Percentiles rank a stretch among this genome's conserved stretches.
Evolutionary conservation across 2,113 vertebrate species (phyloP).

Genomic region (Halcyon senegalensis): DNA sequence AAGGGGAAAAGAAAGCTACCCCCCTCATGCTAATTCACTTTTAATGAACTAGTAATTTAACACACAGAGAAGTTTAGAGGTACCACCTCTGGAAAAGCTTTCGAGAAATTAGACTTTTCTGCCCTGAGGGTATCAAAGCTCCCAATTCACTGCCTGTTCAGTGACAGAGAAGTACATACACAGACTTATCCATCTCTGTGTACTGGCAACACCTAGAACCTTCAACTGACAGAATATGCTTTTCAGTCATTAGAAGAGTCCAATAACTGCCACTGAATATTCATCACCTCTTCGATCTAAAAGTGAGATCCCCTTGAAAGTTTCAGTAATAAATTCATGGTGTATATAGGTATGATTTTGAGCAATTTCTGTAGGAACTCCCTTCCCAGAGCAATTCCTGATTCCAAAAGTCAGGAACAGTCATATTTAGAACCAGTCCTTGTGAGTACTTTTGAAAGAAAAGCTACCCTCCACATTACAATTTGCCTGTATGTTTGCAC

Average conservation of each 20-base stretch:
- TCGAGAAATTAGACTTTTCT: background rate
- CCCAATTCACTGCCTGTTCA: background rate
- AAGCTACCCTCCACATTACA: background rate
- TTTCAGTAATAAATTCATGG: background rate
- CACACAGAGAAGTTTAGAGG: background rate
- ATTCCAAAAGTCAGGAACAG: background rate
- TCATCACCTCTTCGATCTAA: background rate
- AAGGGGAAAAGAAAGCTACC: background rate
- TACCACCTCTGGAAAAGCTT: background rate
- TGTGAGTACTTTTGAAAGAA: background rate
- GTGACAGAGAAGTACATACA: background rate
- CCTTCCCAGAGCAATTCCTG: background rate
- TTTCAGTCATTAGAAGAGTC: background rate
- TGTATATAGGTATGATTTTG: background rate
- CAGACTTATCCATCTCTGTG: background rate
- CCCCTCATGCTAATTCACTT: background rate
- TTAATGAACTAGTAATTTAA: background rate
- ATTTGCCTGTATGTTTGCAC: background rate
- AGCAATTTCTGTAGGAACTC: background rate
- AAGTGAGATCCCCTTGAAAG: background rate
- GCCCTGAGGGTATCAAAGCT: background rate
- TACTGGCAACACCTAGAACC: background rate
- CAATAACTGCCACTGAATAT: background rate
- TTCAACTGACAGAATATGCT: background rate
- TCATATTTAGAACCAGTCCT: background rate